Conservation (phyloP, 2,888 invertebrate species). For the Metalampra italica region DNA sequence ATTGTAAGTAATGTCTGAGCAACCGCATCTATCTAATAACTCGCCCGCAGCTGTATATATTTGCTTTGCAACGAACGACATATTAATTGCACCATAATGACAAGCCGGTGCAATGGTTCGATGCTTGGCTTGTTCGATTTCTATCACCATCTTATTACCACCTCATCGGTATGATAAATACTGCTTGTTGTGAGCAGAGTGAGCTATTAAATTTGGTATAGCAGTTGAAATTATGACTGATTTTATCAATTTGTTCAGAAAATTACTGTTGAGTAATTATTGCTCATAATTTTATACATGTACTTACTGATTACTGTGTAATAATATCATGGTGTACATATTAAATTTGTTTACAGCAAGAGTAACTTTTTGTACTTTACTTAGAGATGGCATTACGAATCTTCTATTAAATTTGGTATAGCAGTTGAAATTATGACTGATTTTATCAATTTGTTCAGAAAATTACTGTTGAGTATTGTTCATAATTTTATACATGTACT, state of each 20-base stretch:
- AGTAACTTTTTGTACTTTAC: too few relatives aligned
- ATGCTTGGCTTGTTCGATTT: slow-evolving; percentile 28
- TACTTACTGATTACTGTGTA: too few relatives aligned
- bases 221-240: too few relatives aligned
- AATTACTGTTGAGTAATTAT: not conserved
- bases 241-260: too few relatives aligned
- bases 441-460: too few relatives aligned
- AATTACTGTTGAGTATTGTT: not conserved
- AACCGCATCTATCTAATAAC: slow-evolving; percentile 17
- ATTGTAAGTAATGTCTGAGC: not conserved
- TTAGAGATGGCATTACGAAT: too few relatives aligned
- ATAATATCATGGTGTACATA: too few relatives aligned
- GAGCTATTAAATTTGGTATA: not conserved
- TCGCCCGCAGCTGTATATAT: slow-evolving; percentile 42
- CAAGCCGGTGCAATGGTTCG: slow-evolving; percentile 19
- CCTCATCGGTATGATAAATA: slow-evolving; percentile 26
- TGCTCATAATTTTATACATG: too few relatives aligned
- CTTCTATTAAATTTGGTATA: not conserved
- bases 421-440: too few relatives aligned
- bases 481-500: too few relatives aligned
- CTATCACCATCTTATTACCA: slow-evolving; percentile 33
- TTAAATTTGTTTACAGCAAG: too few relatives aligned
- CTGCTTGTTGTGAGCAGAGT: slow-evolving; percentile 18
- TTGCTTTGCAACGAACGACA: slow-evolving; percentile 51
- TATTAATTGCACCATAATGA: slow-evolving; percentile 48